Evolutionary conservation across 1,140 invertebrate genomes (phyloP), one percentile per base, ranked within the genome.

Genomic region (Magallana ariakensis): DNA sequence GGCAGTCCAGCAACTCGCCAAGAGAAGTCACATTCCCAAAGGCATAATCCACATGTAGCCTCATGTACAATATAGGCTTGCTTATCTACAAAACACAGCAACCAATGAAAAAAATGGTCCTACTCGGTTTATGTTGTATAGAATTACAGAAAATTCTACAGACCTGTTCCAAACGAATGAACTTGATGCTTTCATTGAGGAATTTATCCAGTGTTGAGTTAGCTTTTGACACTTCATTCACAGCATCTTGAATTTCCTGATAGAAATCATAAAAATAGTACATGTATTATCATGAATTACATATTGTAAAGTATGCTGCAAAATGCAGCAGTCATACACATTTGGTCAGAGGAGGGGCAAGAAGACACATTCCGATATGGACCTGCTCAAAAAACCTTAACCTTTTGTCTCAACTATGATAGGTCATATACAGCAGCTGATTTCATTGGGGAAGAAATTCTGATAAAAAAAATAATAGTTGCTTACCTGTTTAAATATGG

Each of bases 1-100:
- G 62, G 84, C 92, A 93, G 80, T 87, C 86, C 7, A 91, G 90
- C 11, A 91, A 83, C 56, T 86, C 66, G 54, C 86, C 87, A 4
- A 93, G 87, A 7, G 87, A 87, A 7, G 92, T 90, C 33, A 93
- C 86, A 83, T 93, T 93, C 58, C 88, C 90, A 53, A 90, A 81
- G 9, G 91, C 88, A 84, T 87, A 91, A 15, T 85, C 89, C 66
- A 93, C 84, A n/a, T 92, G 88, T 46, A 57, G 13, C 26, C 89
- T 87, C 13, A 93, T 81, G 11, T 26, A 22, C 15, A 19, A n/a
- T 26, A 92, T 89, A 56, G 90, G 89, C 8, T 75, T 86, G 22
- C 66, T 80, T 55, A 92, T 26, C 92, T 75, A 75, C 22, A 75
- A 75, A 22, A 46, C 33, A 75, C 16, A 66, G 58, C 3, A 62